phyloP scores from a whole-genome alignment of 1,140 invertebrate species.

The Philotrypesis tridentata region DNA sequence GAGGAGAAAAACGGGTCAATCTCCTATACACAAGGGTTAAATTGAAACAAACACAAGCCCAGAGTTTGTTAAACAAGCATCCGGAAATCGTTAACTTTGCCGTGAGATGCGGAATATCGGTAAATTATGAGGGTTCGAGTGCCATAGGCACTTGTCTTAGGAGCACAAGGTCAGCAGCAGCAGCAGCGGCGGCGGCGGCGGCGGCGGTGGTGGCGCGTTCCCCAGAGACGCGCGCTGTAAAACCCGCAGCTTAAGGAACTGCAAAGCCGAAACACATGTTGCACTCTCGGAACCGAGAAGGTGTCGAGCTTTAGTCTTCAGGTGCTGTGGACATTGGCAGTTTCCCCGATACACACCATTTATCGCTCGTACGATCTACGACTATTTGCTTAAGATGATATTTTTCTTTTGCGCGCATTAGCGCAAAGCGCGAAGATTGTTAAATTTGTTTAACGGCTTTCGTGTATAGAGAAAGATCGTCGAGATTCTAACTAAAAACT shows the following conservation, averaged over 20 bases:
- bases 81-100: neutral
- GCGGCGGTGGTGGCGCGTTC: too few relatives aligned
- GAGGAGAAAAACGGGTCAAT: too few relatives aligned
- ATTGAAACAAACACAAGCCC: too few relatives aligned
- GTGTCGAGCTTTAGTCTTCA: neutral
- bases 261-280: constrained; percentile 44
- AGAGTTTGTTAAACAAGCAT: neutral
- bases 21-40: too few relatives aligned
- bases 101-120: neutral
- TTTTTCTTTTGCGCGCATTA: too few relatives aligned
- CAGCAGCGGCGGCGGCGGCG: too few relatives aligned
- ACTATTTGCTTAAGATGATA: neutral
- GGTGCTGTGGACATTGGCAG: neutral
- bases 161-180: constrained; percentile 9
- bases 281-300: neutral
- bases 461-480: too few relatives aligned
- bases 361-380: neutral
- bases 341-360: neutral
- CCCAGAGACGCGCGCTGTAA: neutral
- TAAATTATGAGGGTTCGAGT: constrained; percentile 1
- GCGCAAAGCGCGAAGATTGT: too few relatives aligned
- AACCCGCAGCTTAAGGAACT: constrained; percentile 31
- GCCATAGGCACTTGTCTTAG: neutral
- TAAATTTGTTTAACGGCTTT: too few relatives aligned
- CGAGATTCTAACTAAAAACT: too few relatives aligned